Conservation (phyloP, 2,888 invertebrate genomes). For the Pheosia tremula region DNA sequence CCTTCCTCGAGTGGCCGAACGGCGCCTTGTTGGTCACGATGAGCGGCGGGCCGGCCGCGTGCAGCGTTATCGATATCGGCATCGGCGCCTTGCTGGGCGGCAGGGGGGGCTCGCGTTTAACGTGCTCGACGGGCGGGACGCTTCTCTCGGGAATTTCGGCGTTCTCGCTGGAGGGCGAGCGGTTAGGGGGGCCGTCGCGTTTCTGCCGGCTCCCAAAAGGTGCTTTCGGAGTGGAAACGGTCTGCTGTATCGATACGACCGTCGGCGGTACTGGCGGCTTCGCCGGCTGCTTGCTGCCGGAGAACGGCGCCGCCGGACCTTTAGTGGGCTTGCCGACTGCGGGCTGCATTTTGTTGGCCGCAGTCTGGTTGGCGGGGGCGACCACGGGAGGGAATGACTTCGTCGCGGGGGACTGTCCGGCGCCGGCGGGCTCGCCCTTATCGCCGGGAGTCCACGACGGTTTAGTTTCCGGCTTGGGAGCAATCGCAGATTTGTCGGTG, state of each 20-base stretch:
- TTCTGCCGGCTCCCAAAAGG: constrained; percentile 79
- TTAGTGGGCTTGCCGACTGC: constrained; percentile 62
- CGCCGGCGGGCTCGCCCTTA: constrained; percentile 38
- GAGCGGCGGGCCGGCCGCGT: constrained; percentile 71
- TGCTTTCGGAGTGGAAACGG: constrained; percentile 72
- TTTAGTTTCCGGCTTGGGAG: constrained; percentile 65
- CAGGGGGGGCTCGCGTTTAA: constrained; percentile 68
- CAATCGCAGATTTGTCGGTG: constrained; percentile 57
- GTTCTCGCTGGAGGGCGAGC: constrained; percentile 69
- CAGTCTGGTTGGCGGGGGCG: constrained; percentile 47
- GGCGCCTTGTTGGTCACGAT: constrained; percentile 80
- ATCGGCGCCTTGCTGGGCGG: constrained; percentile 78
- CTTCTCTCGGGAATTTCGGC: constrained; percentile 55
- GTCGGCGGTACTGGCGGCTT: constrained; percentile 77
- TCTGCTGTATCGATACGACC: constrained; percentile 73
- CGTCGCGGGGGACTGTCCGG: constrained; percentile 39
- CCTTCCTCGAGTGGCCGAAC: constrained; percentile 74
- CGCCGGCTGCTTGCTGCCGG: constrained; percentile 68
- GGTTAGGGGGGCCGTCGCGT: constrained; percentile 67
- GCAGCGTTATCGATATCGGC: constrained; percentile 80
- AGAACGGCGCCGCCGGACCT: constrained; percentile 77
- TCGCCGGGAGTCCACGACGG: constrained; percentile 64
- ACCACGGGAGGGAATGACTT: constrained; percentile 64
- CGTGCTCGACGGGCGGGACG: constrained; percentile 50
- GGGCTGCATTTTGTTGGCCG: constrained; percentile 59